Percentiles rank a stretch among this genome's conserved stretches.
Evolutionary conservation across 2,888 invertebrate genomes (phyloP).

Genomic region (Hydroisotoma schaefferi): DNA sequence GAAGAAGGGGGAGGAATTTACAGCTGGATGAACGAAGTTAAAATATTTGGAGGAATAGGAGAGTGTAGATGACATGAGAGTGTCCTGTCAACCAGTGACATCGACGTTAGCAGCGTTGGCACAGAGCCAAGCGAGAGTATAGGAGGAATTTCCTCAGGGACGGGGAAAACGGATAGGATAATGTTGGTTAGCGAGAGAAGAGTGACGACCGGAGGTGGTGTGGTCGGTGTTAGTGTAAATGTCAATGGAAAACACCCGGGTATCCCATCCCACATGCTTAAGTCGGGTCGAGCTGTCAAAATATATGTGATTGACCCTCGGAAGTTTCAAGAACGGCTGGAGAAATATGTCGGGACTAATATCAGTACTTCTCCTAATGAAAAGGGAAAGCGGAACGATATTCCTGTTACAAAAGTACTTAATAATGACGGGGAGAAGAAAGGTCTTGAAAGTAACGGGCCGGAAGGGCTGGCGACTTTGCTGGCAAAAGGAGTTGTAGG

Average conservation of each 20-base stretch:
- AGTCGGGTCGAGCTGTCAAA: slow-evolving; percentile 31
- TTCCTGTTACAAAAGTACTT: background rate
- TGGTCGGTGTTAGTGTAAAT: background rate
- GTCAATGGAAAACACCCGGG: background rate
- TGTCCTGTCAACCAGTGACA: no score
- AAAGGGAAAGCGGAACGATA: background rate
- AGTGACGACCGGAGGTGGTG: slow-evolving; percentile 8
- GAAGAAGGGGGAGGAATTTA: no score
- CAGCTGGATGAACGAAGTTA: no score
- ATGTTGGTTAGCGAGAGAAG: slow-evolving; percentile 37
- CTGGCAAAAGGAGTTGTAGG: background rate
- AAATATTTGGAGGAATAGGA: no score
- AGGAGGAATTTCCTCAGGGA: background rate
- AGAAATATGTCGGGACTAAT: slow-evolving; percentile 24
- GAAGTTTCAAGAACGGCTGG: slow-evolving; percentile 33
- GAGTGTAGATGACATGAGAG: no score
- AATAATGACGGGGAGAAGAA: background rate
- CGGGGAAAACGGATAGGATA: background rate
- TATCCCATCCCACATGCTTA: background rate
- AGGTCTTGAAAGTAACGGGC: background rate
- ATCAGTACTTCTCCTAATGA: slow-evolving; percentile 2
- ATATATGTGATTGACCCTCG: slow-evolving; percentile 43
- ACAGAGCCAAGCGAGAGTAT: no score
- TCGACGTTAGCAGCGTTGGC: no score
- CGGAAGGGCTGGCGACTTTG: background rate